Conservation (phyloP, 2,888 invertebrate genomes). For the Aleiodes alternator region DNA sequence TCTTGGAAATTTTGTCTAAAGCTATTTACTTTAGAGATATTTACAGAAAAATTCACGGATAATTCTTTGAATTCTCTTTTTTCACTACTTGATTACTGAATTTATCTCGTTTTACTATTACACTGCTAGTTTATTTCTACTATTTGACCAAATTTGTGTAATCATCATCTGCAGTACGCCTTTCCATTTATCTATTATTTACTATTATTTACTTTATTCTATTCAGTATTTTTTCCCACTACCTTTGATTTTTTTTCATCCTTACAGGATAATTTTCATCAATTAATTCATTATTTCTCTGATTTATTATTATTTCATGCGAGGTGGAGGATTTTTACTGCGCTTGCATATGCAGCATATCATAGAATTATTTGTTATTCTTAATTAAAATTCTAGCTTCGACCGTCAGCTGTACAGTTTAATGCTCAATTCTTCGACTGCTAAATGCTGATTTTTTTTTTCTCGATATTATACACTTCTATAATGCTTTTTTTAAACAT, state of each 20-base stretch:
- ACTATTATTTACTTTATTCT: constrained; percentile 17
- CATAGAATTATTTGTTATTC: constrained; percentile 17
- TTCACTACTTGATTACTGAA: neutral
- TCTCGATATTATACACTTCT: neutral
- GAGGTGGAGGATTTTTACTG: constrained; percentile 24
- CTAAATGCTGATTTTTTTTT: constrained; percentile 8
- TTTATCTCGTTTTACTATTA: neutral
- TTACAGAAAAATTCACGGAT: no score
- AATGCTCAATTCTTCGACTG: constrained; percentile 40
- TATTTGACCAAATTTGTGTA: constrained; percentile 9
- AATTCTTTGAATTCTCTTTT: neutral
- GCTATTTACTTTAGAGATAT: no score
- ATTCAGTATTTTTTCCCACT: neutral
- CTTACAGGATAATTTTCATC: constrained; percentile 29
- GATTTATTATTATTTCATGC: constrained; percentile 20
- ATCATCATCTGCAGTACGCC: constrained; percentile 2
- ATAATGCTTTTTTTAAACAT: neutral
- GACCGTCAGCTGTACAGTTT: constrained; percentile 33
- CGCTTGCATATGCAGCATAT: neutral
- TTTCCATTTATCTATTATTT: constrained; percentile 16
- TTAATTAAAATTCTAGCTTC: constrained; percentile 32
- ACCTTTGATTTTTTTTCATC: neutral
- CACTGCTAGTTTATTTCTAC: neutral
- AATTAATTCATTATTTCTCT: neutral
- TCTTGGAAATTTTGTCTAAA: no score